Evolutionary conservation across 2,888 invertebrate species (phyloP).

Genomic region (Andrena hattorfiana): DNA sequence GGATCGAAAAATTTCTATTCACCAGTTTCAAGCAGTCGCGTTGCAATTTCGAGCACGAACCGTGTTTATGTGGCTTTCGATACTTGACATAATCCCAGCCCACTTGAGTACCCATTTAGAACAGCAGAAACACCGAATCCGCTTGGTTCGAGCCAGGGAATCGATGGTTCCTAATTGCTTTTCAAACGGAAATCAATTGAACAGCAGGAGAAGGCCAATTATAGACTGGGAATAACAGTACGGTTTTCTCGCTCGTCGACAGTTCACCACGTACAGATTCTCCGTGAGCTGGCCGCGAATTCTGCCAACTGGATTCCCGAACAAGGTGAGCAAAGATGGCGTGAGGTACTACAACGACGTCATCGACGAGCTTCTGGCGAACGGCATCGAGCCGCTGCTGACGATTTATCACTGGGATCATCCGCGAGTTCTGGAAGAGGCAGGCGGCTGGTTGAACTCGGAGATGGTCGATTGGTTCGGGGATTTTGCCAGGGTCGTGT

Average conservation of each 20-base stretch:
- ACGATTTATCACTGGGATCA: constrained; percentile 91
- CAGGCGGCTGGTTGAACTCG: constrained; percentile 90
- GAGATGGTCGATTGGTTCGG: constrained; percentile 88
- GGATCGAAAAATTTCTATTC: not conserved
- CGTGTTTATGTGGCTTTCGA: no score
- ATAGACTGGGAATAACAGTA: not conserved
- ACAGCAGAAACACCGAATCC: no score
- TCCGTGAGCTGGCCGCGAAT: constrained; percentile 86
- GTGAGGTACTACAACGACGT: constrained; percentile 85
- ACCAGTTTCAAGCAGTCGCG: not conserved
- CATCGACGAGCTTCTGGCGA: constrained; percentile 85
- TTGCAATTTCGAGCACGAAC: not conserved
- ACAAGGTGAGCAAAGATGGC: constrained; percentile 82
- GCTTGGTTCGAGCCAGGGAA: no score
- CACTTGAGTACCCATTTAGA: no score
- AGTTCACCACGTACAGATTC: constrained; percentile 74
- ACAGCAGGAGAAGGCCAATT: not conserved
- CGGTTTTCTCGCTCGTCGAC: not conserved
- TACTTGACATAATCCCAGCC: not conserved
- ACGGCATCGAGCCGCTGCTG: constrained; percentile 90
- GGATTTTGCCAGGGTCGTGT: constrained; percentile 88
- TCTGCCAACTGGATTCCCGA: constrained; percentile 84
- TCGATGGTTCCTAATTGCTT: no score
- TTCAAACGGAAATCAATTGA: no score
- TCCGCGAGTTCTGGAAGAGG: constrained; percentile 88